A percentile compares a stretch with the other conserved stretches of the same genome.
phyloP scores from a whole-genome alignment of 64 coral and sea anemone species.

The Exaiptasia diaphana region DNA sequence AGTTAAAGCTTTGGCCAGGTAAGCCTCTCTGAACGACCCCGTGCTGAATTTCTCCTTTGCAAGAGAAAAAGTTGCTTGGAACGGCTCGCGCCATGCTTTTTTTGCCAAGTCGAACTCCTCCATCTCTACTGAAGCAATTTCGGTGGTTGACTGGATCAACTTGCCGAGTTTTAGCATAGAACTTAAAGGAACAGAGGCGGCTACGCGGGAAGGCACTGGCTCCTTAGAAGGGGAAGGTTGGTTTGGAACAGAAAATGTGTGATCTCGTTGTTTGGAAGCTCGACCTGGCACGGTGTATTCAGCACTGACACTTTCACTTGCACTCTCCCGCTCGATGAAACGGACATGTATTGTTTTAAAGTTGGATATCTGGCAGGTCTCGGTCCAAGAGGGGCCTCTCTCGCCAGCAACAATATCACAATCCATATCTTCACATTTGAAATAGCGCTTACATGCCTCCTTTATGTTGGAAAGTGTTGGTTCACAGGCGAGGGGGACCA shows the following conservation, averaged over 20 bases:
- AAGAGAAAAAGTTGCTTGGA: constrained; percentile 16
- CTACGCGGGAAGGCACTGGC: neutral
- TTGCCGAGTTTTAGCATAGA: constrained; percentile 18
- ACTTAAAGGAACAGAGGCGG: constrained; percentile 41
- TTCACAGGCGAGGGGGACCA: constrained; percentile 50
- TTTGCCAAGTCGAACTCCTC: constrained; percentile 28
- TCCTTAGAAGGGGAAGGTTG: neutral
- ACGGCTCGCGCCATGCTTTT: constrained; percentile 16
- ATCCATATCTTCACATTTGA: constrained; percentile 3
- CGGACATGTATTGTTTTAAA: constrained; percentile 31
- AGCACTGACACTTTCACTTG: neutral
- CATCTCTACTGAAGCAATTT: constrained; percentile 1
- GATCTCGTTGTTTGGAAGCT: neutral
- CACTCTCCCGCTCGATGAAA: constrained; percentile 21
- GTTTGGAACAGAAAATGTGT: neutral
- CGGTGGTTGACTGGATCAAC: constrained; percentile 27
- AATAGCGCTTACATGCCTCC: constrained; percentile 37
- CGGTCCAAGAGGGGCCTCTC: constrained; percentile 41
- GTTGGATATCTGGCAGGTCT: constrained; percentile 26
- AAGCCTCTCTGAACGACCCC: constrained; percentile 30
- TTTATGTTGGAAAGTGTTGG: constrained; percentile 38
- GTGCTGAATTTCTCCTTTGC: constrained; percentile 29
- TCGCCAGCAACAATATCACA: constrained; percentile 49
- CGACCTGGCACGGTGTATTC: neutral
- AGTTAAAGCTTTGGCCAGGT: neutral